Percentiles rank a stretch among this genome's conserved stretches.
Evolutionary conservation across 2,888 invertebrate genomes (phyloP).

Genomic region (Galeopsomyia nigrocyanea): DNA sequence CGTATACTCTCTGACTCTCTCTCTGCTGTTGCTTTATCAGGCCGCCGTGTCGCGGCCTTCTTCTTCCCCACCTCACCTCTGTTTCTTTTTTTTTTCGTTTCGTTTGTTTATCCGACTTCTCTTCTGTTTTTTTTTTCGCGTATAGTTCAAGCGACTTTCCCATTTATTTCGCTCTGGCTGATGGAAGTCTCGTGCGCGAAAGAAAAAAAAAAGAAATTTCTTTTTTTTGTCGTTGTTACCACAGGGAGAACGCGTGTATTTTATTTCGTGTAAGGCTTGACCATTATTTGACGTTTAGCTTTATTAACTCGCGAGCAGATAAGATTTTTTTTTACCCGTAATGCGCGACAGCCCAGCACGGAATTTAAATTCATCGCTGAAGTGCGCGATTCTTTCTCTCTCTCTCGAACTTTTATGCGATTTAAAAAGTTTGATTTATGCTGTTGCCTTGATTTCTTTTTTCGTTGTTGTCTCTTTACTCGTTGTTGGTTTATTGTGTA

Average conservation of each 20-base stretch:
- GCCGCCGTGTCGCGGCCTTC: constrained; percentile 26
- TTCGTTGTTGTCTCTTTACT: no score
- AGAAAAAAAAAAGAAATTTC: constrained; percentile 22
- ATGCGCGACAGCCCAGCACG: not conserved
- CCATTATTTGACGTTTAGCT: constrained; percentile 47
- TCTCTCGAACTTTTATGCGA: constrained; percentile 23
- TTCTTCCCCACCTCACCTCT: constrained; percentile 19
- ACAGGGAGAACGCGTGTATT: no score
- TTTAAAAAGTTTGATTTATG: constrained; percentile 11
- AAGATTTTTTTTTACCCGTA: constrained; percentile 34
- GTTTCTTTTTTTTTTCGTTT: not conserved
- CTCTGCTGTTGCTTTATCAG: constrained; percentile 41
- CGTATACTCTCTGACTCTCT: constrained; percentile 13
- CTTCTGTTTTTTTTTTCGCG: constrained; percentile 3
- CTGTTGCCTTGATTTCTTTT: not conserved
- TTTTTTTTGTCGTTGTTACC: no score
- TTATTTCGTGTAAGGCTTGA: constrained; percentile 17
- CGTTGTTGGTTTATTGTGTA: no score
- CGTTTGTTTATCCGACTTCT: constrained; percentile 8
- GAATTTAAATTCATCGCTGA: constrained; percentile 42
- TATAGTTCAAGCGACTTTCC: constrained; percentile 23
- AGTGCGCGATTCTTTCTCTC: not conserved
- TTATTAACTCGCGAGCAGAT: constrained; percentile 47
- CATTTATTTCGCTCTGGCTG: constrained; percentile 42
- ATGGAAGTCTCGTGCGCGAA: constrained; percentile 41